Conservation (phyloP, 2,888 invertebrate genomes). For the Gymnosoma rotundatum region DNA sequence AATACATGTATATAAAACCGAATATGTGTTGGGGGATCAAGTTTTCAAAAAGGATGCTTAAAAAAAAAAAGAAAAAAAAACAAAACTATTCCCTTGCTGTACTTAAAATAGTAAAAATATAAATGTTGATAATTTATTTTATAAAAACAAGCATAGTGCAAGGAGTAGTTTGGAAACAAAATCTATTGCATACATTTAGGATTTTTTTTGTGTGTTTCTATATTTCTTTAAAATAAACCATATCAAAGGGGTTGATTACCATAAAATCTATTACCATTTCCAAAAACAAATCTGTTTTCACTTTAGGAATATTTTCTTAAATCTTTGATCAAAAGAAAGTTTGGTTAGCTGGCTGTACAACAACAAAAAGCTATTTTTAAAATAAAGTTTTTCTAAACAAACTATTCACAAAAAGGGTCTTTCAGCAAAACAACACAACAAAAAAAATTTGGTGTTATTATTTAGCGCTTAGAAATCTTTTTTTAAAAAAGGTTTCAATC, state of each 20-base stretch:
- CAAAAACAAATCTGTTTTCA: background rate
- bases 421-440: background rate
- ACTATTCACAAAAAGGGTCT: background rate
- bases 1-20: background rate
- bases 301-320: background rate
- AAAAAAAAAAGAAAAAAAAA: background rate
- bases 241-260: conserved; percentile 49
- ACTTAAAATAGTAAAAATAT: conserved; percentile 18
- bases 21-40: background rate
- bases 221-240: background rate
- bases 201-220: background rate
- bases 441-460: background rate
- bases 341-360: background rate
- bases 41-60: conserved; percentile 5
- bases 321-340: conserved; percentile 51
- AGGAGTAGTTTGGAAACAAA: conserved; percentile 26
- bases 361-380: background rate
- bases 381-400: background rate
- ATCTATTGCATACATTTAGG: conserved; percentile 36
- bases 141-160: conserved; percentile 19
- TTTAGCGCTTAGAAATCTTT: background rate
- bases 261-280: conserved; percentile 59
- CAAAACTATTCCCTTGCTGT: background rate
- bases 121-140: conserved; percentile 20
- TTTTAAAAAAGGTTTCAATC: conserved; percentile 32